Base-by-base conservation (phyloP, 2,888 invertebrate species). In the Mythimna impura region DNA sequence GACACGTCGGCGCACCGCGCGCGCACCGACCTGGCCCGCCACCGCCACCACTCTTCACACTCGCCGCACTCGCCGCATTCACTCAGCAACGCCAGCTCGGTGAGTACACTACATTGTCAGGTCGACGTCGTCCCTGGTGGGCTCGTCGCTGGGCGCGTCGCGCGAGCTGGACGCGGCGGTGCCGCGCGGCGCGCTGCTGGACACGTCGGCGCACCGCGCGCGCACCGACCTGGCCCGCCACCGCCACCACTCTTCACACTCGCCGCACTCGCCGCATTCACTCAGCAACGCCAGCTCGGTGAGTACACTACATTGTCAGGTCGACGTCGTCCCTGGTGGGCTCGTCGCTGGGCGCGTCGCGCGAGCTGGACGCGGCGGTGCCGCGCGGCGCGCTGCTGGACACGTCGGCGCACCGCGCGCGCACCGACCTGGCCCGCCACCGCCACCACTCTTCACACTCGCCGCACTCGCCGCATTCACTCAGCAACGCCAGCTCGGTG, bases 131-230 rank as follows among this genome's bases (percentile, higher is more conserved):
- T 78, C 81, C 47, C 70, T 82, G 22, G 75, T 77, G 10, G 90
- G 79, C 47, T 88, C 93, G 85, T 92, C 94, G 7, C 93, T 77
- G 10, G 90, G 79, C 47, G 88, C 93, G 85, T 92, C 94, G 7
- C 93, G 98, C 89, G 99, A 99, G 94, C 96, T 99, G 87, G 98
- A 99, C 94, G 97, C 98, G 82, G 98, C 98, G 0, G 98, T 99
- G 76, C 99, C 99, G 68, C 98, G 98, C 85, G 91, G 93, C 88
- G 98, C 92, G 90, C 96, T 99, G 80, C 97, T 99, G 66, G 99
- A 99, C 94, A 98, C 98, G 87, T 98, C 99, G 2, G 98, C 98
- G 22, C 98, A 97, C 89, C 94, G 96, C 90, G 96, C 95, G 82
- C 94, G 96, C 95, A 99, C 98, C 25, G 99, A 99, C 94, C 96